These are phyloP conservation scores for Asarcornis scutulata DNA, from an alignment of 2,113 vertebrate genomes.

Conservation along the genomic window DNA sequence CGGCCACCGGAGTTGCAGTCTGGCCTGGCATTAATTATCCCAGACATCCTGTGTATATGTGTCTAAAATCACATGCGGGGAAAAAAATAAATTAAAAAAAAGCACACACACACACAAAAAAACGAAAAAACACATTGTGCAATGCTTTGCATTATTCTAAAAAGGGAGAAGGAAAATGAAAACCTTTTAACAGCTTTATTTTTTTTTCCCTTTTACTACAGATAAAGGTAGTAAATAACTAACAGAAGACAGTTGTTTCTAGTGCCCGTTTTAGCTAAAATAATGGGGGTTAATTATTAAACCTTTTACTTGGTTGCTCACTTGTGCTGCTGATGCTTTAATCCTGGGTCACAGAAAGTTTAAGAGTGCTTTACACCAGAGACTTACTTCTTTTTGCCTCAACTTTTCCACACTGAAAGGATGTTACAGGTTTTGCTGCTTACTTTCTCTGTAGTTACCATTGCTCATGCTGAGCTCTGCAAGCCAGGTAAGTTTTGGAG, in stretches of 20 bases:
- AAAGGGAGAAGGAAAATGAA: neutral
- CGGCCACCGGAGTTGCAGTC: fast-evolving
- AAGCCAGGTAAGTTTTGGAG: constrained; percentile 73
- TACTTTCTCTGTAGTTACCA: constrained; percentile 54
- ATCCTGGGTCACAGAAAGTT: constrained; percentile 74
- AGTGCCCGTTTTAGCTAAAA: constrained; percentile 60
- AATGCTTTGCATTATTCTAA: neutral
- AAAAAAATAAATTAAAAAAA: too few relatives aligned
- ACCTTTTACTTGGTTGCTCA: constrained; percentile 56
- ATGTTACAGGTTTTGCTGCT: constrained; percentile 79
- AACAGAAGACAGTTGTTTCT: constrained; percentile 51
- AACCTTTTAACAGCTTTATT: neutral
- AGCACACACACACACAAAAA: neutral
- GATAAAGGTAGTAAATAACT: constrained; percentile 52
- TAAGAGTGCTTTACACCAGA: constrained; percentile 64
- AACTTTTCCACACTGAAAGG: constrained; percentile 50
- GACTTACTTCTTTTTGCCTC: constrained; percentile 45
- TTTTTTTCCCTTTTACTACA: neutral
- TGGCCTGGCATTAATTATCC: neutral
- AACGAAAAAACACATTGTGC: neutral
- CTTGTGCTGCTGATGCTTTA: constrained; percentile 68
- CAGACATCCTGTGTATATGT: neutral
- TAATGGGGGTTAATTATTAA: constrained; percentile 80
- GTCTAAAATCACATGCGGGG: neutral
- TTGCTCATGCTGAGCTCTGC: constrained; percentile 73